Percentiles rank a stretch among this genome's conserved stretches.
Conservation (phyloP, 1,140 invertebrate genomes). For the Meloidogyne floridensis region DNA sequence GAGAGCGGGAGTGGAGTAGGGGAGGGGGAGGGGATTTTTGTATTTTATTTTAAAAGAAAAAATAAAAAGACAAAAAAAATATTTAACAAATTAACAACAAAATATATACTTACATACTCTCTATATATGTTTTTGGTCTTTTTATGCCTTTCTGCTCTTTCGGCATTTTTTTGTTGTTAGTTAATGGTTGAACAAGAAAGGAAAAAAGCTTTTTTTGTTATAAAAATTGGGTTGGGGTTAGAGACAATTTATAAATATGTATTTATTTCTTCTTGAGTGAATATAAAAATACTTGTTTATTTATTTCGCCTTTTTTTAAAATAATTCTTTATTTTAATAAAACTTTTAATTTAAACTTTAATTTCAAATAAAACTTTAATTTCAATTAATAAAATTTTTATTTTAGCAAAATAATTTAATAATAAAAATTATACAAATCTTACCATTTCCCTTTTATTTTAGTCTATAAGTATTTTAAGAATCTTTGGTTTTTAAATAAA, state of each 20-base stretch:
- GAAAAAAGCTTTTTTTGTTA: neutral
- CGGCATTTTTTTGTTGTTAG: too few relatives aligned
- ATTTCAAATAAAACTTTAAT: too few relatives aligned
- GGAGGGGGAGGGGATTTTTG: neutral
- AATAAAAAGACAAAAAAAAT: neutral
- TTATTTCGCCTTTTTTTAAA: conserved; percentile 1
- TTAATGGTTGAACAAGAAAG: neutral
- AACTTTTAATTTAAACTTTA: too few relatives aligned
- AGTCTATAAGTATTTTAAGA: too few relatives aligned
- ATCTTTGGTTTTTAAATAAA: too few relatives aligned
- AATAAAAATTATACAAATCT: too few relatives aligned
- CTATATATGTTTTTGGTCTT: neutral
- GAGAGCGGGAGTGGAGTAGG: neutral
- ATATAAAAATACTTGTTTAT: neutral
- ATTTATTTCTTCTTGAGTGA: conserved; percentile 6
- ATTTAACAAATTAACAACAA: neutral
- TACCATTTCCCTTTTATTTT: too few relatives aligned
- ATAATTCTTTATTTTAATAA: too few relatives aligned
- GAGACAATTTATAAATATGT: too few relatives aligned
- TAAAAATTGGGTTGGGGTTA: neutral
- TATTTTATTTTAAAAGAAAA: neutral
- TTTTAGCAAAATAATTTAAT: too few relatives aligned
- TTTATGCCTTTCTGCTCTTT: neutral
- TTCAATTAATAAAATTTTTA: too few relatives aligned
- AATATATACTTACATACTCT: neutral